Base-by-base conservation (phyloP, 2,888 invertebrate species). In the Lithophane leautieri region DNA sequence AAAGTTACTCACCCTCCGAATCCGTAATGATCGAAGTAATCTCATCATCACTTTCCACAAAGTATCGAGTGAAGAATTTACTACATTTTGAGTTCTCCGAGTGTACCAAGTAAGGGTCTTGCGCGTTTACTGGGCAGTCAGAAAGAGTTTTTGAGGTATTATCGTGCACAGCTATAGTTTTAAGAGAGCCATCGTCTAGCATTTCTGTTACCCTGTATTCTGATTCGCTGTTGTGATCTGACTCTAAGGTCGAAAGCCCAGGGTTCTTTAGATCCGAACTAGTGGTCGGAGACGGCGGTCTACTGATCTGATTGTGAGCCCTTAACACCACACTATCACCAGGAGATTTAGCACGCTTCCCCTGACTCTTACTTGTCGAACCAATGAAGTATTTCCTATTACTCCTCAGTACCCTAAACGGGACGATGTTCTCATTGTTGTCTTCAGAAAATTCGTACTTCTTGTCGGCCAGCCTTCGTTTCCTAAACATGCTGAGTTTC, bases 371-470 rank as follows among this genome's bases (percentile, higher is more conserved):
- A 85, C 92, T 94, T 2, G 94, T 91, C 4, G 94, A 93, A 0
- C 96, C 96, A 40, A 96, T 96, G 81, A 94, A 97, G 88, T 96
- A 96, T 85, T 96, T 97, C 88, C 96, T 94, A 89, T 96, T 97
- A 87, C 96, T 97, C 83, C 97, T 93, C 84, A 97, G 91, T n/a
- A 97, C 97, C 89, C 97, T 97, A 90, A 97, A 97, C 62, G 97
- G 97, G 58, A 97, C 97, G 69, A 97, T 97, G 89, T 97, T 97
- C 88, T 97, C 97, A 89, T 97, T 97, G 89, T 97, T 97, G 73
- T 98, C 98, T 88, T 98, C 98, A 0, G 98, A 98, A 91, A 99
- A 99, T 91, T 99, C 99, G 91, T 99, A 99, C 92, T 98, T 99
- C 92, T 99, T 99, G 90, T 99, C 99, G 0, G 99, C 99, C 70